A percentile compares a stretch with the other conserved stretches of the same genome.
Evolutionary conservation across 2,888 invertebrate species (phyloP).

Genomic region (Altica lythri): DNA sequence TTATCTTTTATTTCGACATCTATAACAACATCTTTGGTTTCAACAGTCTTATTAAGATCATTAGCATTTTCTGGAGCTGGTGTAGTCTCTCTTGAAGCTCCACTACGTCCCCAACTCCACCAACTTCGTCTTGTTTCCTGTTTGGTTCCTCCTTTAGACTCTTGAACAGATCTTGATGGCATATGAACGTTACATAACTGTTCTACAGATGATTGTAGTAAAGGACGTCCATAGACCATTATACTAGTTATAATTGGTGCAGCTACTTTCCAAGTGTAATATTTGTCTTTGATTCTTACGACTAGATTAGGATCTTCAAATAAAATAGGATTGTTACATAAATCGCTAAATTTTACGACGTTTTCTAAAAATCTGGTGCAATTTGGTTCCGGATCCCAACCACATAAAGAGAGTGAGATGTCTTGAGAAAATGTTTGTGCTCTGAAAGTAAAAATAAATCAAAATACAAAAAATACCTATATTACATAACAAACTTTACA

Average conservation of each 20-base stretch:
- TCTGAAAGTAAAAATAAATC: constrained; percentile 37
- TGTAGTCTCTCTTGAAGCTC: constrained; percentile 50
- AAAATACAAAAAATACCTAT: too few species aligned
- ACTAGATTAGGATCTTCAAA: constrained; percentile 82
- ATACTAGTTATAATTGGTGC: constrained; percentile 88
- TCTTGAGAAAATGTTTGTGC: constrained; percentile 61
- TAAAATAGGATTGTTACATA: constrained; percentile 73
- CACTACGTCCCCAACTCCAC: constrained; percentile 68
- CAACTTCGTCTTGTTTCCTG: constrained; percentile 56
- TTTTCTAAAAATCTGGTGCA: constrained; percentile 62
- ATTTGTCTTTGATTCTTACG: constrained; percentile 84
- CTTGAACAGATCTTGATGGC: constrained; percentile 40
- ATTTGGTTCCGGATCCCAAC: constrained; percentile 62
- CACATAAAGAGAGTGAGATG: constrained; percentile 79
- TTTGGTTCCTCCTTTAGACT: constrained; percentile 33
- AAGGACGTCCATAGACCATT: constrained; percentile 81
- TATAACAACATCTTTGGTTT: constrained; percentile 34
- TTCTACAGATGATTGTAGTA: constrained; percentile 67
- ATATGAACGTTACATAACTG: constrained; percentile 55
- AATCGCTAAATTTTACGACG: constrained; percentile 65
- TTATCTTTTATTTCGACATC: constrained; percentile 23
- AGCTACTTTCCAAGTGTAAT: constrained; percentile 89
- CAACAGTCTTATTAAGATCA: constrained; percentile 36
- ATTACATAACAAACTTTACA: too few species aligned
- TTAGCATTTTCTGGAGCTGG: constrained; percentile 41